Evolutionary conservation across 1,140 invertebrate species (phyloP), one percentile per base, ranked within the genome.

Genomic region (Calephelis nemesis): DNA sequence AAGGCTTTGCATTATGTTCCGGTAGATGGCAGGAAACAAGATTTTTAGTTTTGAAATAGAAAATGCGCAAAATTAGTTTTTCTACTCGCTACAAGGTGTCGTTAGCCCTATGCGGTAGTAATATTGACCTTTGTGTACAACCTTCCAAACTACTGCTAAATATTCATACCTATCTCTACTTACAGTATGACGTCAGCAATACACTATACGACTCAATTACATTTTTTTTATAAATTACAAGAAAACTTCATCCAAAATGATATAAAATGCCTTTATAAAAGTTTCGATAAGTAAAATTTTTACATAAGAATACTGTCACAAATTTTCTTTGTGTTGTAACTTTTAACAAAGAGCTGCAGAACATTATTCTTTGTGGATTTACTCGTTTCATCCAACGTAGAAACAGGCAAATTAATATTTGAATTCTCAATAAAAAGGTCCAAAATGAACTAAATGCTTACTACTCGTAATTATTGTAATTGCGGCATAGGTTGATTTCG

Each of bases 71-170:
- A 65, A 54, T 58, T 68, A 67, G 12, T 67, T 49, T 50, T 30
- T 50, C 74, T 75, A 71, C 54, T 67, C 67, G 65, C 48, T 58
- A 54, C 68, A 62, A 74, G 77, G 65, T 74, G 77, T 58, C 76
- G 58, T 15, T 71, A 69, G 60, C n/a, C 49, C 70, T 74, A 73
- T 79, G 71, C 76, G 73, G 73, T 69, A 77, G 66, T 81, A 72
- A 67, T 78, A 76, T 75, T 64, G 74, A 78, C 64, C 39, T 42
- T 42, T 42, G 64, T 52, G 47, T 62, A 65, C 69, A 48, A 69
- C 63, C 69, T 70, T 62, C 69, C 63, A 52, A 71, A 71, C 62
- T 68, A 69, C 64, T 65, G 64, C 63, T 64, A 40, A 71, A 58
- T 63, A 67, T 66, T 60, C 67, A 69, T 72, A 71, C 65, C 58